These are phyloP conservation scores for Limnephilus marmoratus DNA, from an alignment of 2,888 invertebrate genomes.

Conservation along the genomic window DNA sequence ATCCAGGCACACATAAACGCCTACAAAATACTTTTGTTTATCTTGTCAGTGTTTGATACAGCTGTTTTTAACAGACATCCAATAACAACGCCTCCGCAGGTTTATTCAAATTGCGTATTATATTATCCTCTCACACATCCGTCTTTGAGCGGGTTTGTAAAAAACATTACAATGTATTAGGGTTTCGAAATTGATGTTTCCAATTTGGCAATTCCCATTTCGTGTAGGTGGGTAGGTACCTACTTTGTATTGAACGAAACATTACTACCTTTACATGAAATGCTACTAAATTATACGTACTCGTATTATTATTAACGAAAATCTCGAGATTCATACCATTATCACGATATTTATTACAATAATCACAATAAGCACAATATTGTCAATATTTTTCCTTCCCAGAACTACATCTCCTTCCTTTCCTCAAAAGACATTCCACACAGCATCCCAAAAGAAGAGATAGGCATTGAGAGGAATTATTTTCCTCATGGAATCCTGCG, in stretches of 20 bases:
- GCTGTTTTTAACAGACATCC: background rate
- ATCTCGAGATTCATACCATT: too few species aligned
- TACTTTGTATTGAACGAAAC: background rate
- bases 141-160: background rate
- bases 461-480: too few species aligned
- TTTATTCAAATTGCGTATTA: background rate
- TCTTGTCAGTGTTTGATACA: background rate
- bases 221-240: background rate
- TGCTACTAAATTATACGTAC: background rate
- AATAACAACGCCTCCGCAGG: background rate
- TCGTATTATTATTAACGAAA: background rate
- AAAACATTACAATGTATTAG: background rate
- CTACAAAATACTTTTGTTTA: background rate
- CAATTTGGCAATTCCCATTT: background rate
- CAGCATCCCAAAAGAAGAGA: too few species aligned
- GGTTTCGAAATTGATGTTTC: background rate
- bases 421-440: too few species aligned
- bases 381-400: too few species aligned
- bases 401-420: too few species aligned
- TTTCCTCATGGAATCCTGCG: too few species aligned
- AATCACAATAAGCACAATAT: too few species aligned
- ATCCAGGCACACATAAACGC: background rate
- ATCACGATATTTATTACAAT: too few species aligned
- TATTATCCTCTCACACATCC: background rate
- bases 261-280: background rate